Percentiles rank a stretch among this genome's conserved stretches.
These are phyloP conservation scores for Eriocheir sinensis DNA, from an alignment of 1,140 invertebrate genomes.

Conservation along the genomic window DNA sequence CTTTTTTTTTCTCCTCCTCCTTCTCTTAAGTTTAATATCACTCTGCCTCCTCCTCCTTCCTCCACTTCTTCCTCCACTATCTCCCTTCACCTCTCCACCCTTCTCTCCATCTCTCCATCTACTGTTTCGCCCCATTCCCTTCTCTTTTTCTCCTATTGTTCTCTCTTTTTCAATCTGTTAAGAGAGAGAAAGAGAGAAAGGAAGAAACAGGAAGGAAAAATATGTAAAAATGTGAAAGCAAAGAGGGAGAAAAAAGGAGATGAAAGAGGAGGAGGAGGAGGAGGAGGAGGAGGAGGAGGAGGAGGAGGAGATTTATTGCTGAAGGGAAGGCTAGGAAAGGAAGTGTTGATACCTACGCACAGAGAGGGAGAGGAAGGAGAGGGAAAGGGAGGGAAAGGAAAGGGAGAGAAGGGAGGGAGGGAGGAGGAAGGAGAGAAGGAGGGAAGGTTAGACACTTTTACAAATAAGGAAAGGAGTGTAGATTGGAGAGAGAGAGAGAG, in stretches of 20 bases:
- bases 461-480: not conserved
- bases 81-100: not conserved
- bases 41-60: too few species aligned
- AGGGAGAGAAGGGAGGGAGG: too few species aligned
- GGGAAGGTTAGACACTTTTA: not conserved
- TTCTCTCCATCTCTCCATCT: not conserved
- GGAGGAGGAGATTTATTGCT: not conserved
- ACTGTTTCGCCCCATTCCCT: too few species aligned
- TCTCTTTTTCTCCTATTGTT: too few species aligned
- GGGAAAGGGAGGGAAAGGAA: not conserved
- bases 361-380: not conserved
- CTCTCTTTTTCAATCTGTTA: not conserved
- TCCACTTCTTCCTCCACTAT: too few species aligned
- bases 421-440: too few species aligned
- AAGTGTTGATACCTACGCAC: too few species aligned
- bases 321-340: not conserved
- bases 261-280: not conserved
- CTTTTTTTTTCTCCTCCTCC: too few species aligned
- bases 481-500: not conserved
- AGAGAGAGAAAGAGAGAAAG: not conserved
- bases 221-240: too few species aligned
- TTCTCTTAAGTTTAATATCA: too few species aligned
- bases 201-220: not conserved
- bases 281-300: not conserved
- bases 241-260: too few species aligned